phyloP scores from a whole-genome alignment of 1,140 invertebrate genomes.

The Apis mellifera region Amel_HAv3.1 CM009942.2:7450001-7450500 shows the following conservation, averaged over 20 bases:
- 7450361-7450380: background rate
- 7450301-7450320: background rate
- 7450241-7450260: background rate
- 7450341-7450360: too few species aligned
- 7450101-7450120: conserved; percentile 11
- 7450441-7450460: conserved; percentile 10
- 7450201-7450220: background rate
- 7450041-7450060: conserved; percentile 54
- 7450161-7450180: background rate
- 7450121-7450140: background rate
- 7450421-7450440: background rate
- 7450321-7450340: too few species aligned
- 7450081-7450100: conserved; percentile 47
- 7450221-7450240: background rate
- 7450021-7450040: conserved; percentile 72
- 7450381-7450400: too few species aligned
- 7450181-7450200: conserved; percentile 3
- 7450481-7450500: conserved; percentile 11
- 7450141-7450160: conserved; percentile 4
- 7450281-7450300: background rate
- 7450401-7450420: background rate
- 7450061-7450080: conserved; percentile 44
- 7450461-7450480: conserved; percentile 6
- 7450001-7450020: conserved; percentile 25
- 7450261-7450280: background rate